Percentiles rank a stretch among this genome's conserved stretches.
phyloP scores from a whole-genome alignment of 2,888 invertebrate genomes.

The Strigamia maritima region DNA sequence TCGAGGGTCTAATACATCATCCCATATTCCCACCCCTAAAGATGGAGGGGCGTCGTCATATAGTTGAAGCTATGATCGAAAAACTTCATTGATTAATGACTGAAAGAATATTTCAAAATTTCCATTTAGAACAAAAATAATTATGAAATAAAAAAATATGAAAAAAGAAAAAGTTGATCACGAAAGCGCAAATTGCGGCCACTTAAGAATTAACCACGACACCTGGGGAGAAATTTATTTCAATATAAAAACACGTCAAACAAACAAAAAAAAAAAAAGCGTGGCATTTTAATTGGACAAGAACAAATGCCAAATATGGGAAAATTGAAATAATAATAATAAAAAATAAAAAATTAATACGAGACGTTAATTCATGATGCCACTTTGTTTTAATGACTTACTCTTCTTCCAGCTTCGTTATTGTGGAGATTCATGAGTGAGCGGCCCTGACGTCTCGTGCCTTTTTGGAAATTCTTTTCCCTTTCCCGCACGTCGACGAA shows the following conservation, averaged over 20 bases:
- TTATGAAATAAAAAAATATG: too few relatives aligned
- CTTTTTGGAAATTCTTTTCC: constrained; percentile 71
- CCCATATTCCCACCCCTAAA: not conserved
- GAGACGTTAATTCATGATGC: not conserved
- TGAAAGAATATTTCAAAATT: not conserved
- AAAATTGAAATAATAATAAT: not conserved
- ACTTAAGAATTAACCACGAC: constrained; percentile 31
- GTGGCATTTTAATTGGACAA: constrained; percentile 4
- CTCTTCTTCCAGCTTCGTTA: constrained; percentile 95
- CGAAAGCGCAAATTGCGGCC: constrained; percentile 24
- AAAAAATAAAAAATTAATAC: not conserved
- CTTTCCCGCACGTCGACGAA: constrained; percentile 79
- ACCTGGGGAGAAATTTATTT: not conserved
- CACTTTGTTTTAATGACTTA: constrained; percentile 56
- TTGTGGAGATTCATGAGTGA: constrained; percentile 96
- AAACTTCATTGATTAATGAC: not conserved
- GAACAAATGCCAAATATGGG: not conserved
- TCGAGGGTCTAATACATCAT: not conserved
- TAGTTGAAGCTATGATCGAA: not conserved
- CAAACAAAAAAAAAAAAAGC: not conserved
- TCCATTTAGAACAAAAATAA: not conserved
- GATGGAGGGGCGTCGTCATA: not conserved
- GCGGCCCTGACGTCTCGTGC: constrained; percentile 76
- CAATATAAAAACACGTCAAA: constrained; percentile 7
- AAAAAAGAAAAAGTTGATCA: not conserved